Percentiles rank a stretch among this genome's conserved stretches.
phyloP scores from a whole-genome alignment of 2,888 invertebrate species.

The Spisula solida region DNA sequence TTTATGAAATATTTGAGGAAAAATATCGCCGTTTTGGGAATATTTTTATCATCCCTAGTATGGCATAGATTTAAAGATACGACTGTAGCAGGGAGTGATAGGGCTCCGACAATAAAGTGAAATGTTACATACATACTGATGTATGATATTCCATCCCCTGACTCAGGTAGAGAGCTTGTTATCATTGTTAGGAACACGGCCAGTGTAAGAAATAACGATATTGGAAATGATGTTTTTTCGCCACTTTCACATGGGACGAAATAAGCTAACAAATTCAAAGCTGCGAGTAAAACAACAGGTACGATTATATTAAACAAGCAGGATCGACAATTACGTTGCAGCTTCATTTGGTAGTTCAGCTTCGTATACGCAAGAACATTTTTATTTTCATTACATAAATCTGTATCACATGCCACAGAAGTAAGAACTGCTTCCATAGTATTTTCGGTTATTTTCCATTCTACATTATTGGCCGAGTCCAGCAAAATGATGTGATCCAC shows the following conservation, averaged over 20 bases:
- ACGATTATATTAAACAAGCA: constrained; percentile 54
- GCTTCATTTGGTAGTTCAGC: constrained; percentile 34
- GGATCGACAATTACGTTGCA: constrained; percentile 46
- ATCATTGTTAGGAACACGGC: constrained; percentile 62
- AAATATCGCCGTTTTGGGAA: not conserved
- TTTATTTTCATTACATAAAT: not conserved
- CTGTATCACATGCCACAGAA: not conserved
- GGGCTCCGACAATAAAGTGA: constrained; percentile 40
- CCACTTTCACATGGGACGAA: constrained; percentile 62
- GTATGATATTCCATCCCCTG: constrained; percentile 60
- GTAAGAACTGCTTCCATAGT: not conserved
- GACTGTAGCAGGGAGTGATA: constrained; percentile 42
- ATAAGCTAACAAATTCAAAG: constrained; percentile 51
- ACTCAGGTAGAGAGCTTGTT: constrained; percentile 54
- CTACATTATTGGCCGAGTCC: constrained; percentile 35
- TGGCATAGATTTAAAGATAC: constrained; percentile 12
- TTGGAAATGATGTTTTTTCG: constrained; percentile 57
- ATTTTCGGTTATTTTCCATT: constrained; percentile 53
- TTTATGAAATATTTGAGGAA: not conserved
- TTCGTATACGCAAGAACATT: constrained; percentile 15
- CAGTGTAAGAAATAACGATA: constrained; percentile 58
- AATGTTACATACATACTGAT: constrained; percentile 58
- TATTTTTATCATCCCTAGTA: not conserved
- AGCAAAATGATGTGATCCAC: not conserved
- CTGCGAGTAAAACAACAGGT: constrained; percentile 53